Conservation (phyloP, 2,797 vertebrate genomes). For the Pempheris klunzingeri region DNA sequence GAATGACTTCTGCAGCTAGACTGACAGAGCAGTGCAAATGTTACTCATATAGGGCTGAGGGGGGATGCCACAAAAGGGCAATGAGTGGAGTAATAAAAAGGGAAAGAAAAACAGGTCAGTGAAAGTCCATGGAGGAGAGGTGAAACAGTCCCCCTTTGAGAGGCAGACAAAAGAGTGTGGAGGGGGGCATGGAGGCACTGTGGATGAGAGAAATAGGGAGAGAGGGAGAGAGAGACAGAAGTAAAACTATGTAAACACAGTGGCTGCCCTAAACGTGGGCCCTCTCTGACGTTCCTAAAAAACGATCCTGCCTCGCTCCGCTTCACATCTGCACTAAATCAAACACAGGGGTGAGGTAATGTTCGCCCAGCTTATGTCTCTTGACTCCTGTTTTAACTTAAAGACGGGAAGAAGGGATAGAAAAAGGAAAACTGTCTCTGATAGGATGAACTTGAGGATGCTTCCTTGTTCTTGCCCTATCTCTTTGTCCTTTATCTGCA, state of each 20-base stretch:
- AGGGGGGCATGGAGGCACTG: constrained; percentile 55
- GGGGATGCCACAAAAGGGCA: constrained; percentile 77
- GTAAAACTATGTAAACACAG: constrained; percentile 87
- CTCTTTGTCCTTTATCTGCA: constrained; percentile 67
- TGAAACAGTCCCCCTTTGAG: constrained; percentile 81
- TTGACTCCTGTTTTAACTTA: constrained; percentile 91
- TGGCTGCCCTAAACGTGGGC: constrained; percentile 86
- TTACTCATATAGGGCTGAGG: constrained; percentile 69
- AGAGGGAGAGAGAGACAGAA: constrained; percentile 72
- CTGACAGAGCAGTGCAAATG: constrained; percentile 75
- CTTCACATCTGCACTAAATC: constrained; percentile 93
- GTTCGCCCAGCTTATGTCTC: constrained; percentile 84
- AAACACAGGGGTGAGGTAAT: constrained; percentile 89
- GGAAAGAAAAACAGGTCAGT: constrained; percentile 84
- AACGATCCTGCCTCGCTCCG: constrained; percentile 85
- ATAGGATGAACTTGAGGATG: constrained; percentile 84
- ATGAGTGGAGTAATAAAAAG: constrained; percentile 81
- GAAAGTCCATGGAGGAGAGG: constrained; percentile 82
- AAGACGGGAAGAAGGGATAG: constrained; percentile 80
- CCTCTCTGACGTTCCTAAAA: constrained; percentile 72
- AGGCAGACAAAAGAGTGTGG: constrained; percentile 75
- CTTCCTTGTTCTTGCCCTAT: constrained; percentile 71
- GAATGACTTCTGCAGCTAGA: constrained; percentile 73
- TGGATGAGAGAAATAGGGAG: constrained; percentile 61
- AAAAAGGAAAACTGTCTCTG: constrained; percentile 71